Evolutionary conservation across 2,113 vertebrate species (phyloP).

Genomic region (Aramus guarauna): DNA sequence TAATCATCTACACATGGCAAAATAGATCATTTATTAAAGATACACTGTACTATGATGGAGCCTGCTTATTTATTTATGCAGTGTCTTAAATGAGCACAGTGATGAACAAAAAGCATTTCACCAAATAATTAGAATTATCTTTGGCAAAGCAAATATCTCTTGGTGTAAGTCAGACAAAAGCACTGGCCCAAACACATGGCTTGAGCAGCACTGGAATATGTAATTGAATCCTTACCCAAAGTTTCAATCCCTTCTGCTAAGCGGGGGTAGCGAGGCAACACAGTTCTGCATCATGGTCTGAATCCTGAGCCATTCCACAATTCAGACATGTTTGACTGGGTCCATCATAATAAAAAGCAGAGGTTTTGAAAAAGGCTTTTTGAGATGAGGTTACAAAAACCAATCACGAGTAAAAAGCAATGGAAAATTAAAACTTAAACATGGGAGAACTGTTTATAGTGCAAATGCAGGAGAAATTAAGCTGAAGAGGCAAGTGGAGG

Average conservation of each 20-base stretch:
- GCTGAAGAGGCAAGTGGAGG: background rate
- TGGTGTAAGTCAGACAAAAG: background rate
- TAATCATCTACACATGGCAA: conserved; percentile 26
- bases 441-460: background rate
- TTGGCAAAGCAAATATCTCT: background rate
- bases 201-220: background rate
- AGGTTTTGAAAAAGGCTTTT: background rate
- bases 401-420: background rate
- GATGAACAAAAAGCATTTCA: background rate
- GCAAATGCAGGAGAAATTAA: background rate
- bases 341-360: background rate
- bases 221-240: background rate
- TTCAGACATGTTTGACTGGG: background rate
- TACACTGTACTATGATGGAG: background rate
- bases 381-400: background rate
- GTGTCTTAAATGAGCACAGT: background rate
- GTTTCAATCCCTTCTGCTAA: background rate
- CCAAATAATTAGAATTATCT: background rate
- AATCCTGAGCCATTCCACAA: background rate
- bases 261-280: background rate
- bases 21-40: conserved; percentile 2
- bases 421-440: background rate
- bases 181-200: background rate
- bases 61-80: background rate
- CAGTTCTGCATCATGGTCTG: background rate